Base-by-base conservation (phyloP, 2,888 invertebrate genomes). In the Yponomeuta sedellus region DNA sequence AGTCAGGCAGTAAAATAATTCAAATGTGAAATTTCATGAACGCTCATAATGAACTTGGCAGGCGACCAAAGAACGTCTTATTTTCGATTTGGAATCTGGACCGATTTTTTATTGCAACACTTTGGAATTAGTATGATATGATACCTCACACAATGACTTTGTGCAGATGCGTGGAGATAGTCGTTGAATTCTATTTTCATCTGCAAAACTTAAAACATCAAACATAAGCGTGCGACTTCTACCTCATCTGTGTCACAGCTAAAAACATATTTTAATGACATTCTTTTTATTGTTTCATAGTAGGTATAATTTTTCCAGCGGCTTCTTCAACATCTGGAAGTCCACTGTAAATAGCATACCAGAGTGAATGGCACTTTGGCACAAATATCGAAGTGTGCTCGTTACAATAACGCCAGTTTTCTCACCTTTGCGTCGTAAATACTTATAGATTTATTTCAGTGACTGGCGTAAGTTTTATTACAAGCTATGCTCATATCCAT, bases 11-110 rank as follows among this genome's bases (percentile, higher is more conserved):
- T 91, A 91, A 91, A 91, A 91, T 91, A 91, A 91, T 91, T 91
- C 90, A 90, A 91, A 91, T 91, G 91, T 89, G 88, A 91, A 91
- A 90, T 88, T 91, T 91, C 91, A 91, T 89, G 90, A 91, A 90
- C 91, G 86, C 86, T 90, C 89, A 91, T 91, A 91, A 91, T 91
- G 91, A 91, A 91, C 89, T 91, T 91, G 91, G 91, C 91, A 89
- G 77, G 72, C 84, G 85, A 88, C 90, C 91, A 91, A 91, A 86
- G 86, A 88, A 91, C 90, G 89, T 91, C 90, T 91, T 91, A 91
- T 91, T 91, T 91, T 91, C 88, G 91, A 91, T 88, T 76, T 83
- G 90, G 91, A 90, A 91, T 91, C 88, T 90, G 88, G 90, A 90
- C 88, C 89, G 83, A 88, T 90, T 91, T 71, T 91, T 91, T 91